Percentiles rank a stretch among this genome's conserved stretches.
Evolutionary conservation across 2,797 vertebrate genomes (phyloP).

Genomic region (Sardinella longiceps): DNA sequence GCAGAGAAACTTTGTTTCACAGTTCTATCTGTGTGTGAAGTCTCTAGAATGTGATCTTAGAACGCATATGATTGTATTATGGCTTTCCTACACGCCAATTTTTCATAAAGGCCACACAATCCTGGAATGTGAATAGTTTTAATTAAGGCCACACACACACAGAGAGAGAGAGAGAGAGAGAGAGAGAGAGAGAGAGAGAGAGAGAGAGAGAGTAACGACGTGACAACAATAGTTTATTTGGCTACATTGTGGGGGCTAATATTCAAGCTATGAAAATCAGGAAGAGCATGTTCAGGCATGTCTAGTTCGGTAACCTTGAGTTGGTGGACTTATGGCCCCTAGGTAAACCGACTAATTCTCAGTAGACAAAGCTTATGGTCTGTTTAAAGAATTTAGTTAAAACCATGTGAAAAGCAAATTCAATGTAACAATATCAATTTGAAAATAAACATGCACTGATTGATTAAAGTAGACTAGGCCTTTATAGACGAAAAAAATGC

Average conservation of each 20-base stretch:
- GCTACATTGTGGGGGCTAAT: too few species aligned
- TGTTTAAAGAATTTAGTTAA: background rate
- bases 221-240: too few species aligned
- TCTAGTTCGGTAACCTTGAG: background rate
- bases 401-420: background rate
- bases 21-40: background rate
- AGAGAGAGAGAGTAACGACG: too few species aligned
- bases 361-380: background rate
- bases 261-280: background rate
- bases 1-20: constrained; percentile 25
- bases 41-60: background rate
- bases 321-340: background rate
- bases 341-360: background rate
- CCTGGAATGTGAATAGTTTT: background rate
- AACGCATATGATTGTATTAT: background rate
- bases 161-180: too few species aligned
- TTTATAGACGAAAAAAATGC: too few species aligned
- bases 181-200: too few species aligned
- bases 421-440: background rate
- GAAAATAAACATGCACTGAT: background rate
- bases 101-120: background rate
- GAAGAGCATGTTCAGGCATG: constrained; percentile 6
- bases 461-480: background rate
- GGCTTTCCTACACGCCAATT: background rate
- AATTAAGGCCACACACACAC: background rate